A percentile compares a stretch with the other conserved stretches of the same genome.
phyloP scores from a whole-genome alignment of 1,140 invertebrate genomes.

The Drosophila seguyi region DNA sequence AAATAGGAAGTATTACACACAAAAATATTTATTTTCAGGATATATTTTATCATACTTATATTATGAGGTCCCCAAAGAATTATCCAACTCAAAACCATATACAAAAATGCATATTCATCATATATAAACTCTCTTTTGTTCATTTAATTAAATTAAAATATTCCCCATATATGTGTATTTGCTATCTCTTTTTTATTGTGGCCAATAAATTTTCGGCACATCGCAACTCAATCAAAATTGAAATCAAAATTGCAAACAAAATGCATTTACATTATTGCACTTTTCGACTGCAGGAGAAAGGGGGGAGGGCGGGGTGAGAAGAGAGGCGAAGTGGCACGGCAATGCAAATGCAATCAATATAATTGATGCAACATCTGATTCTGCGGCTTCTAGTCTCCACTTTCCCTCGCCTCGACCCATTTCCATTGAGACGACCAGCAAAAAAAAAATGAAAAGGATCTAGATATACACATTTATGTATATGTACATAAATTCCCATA shows the following conservation, averaged over 20 bases:
- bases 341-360: constrained; percentile 55
- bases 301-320: too few species aligned
- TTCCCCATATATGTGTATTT: background rate
- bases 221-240: constrained; percentile 34
- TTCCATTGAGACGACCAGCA: constrained; percentile 37
- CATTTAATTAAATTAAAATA: constrained; percentile 22
- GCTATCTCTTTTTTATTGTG: constrained; percentile 4
- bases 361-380: constrained; percentile 47
- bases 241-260: constrained; percentile 34
- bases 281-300: constrained; percentile 18
- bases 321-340: constrained; percentile 2
- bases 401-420: background rate
- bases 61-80: too few species aligned
- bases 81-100: too few species aligned
- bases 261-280: constrained; percentile 54
- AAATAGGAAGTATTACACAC: constrained; percentile 1
- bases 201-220: constrained; percentile 40
- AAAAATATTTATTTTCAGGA: background rate
- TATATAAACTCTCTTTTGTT: background rate
- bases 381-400: constrained; percentile 9
- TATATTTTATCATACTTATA: too few species aligned
- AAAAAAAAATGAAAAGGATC: constrained; percentile 29
- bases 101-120: too few species aligned
- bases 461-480: background rate
- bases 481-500: constrained; percentile 28